Base-by-base conservation (phyloP, 2,113 vertebrate species). In the Neotragus pygmaeus region DNA sequence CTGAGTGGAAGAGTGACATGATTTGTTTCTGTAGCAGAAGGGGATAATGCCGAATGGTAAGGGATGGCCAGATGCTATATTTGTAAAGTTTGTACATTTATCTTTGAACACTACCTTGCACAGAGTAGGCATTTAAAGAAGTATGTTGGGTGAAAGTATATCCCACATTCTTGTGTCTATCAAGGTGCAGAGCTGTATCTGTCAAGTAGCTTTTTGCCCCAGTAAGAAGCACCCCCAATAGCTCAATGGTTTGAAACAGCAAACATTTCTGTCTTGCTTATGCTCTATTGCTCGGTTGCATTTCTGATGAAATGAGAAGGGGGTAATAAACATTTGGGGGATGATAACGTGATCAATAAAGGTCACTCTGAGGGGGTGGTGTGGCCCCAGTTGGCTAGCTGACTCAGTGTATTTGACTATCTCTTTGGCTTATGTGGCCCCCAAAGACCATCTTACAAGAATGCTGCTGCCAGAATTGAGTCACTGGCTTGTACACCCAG, bases 361-460 rank as follows among this genome's bases (percentile, higher is more conserved):
- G 57, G 12, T 2, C 47, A 47, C 51, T 86, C 39, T 43, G 62
- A 88, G n/a, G n/a, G 33, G 51, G 14, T 66, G 55, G 28, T 13
- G 39, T 83, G 64, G 64, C 33, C 53, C 36, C 49, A 8, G 39
- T 33, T 5, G 25, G n/a, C 73, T 58, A 89, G 94, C 58, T 75
- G 75, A 89, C 89, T 60, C 60, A 70, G 28, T 43, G 45, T 27
- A 80, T 58, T 93, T 94, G 86, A 95, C 83, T 94, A 81, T n/a
- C 45, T 87, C 86, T 94, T 97, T 95, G 89, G 89, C 87, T 83
- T 58, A 91, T 10, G 45, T 47, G 86, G 17, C 70, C 91, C 21
- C n/a, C 39, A 49, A 88, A 49, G 91, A n/a, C 88, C 95, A 80
- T 93, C 62, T 95, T 97, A 87, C 81, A 78, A 85, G 97, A 96